Evolutionary conservation across 2,113 vertebrate genomes (phyloP).

Genomic region (Lasiurus cinereus): DNA sequence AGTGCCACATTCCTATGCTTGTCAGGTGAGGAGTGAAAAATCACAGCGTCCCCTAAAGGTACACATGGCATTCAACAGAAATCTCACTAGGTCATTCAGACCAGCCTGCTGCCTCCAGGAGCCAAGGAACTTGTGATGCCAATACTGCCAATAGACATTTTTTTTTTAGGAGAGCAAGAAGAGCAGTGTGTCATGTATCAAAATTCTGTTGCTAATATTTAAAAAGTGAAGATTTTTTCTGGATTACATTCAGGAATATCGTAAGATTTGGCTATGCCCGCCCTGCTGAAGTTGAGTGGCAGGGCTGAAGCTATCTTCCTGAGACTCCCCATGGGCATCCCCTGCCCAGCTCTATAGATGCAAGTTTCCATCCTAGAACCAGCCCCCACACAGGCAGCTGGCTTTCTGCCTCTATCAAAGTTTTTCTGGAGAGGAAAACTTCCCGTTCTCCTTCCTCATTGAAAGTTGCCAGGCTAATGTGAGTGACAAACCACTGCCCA

Average conservation of each 20-base stretch:
- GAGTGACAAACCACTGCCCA: background rate
- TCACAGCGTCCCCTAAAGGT: accelerated
- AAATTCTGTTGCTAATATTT: background rate
- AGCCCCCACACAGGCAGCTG: background rate
- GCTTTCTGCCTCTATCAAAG: background rate
- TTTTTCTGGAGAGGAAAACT: background rate
- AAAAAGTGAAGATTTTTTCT: background rate
- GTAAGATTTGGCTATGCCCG: too few species aligned
- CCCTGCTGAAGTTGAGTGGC: background rate
- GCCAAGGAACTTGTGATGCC: background rate
- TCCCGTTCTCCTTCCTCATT: background rate
- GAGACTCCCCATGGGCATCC: accelerated
- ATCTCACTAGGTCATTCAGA: background rate
- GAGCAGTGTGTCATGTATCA: background rate
- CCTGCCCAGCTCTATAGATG: background rate
- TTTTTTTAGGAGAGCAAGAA: accelerated
- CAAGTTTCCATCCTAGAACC: background rate
- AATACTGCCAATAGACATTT: background rate
- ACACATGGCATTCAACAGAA: background rate
- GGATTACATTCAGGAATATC: background rate
- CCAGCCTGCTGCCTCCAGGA: background rate
- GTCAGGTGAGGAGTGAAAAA: background rate
- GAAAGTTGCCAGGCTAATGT: background rate
- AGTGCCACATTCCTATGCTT: background rate
- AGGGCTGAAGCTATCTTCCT: background rate